Evolutionary conservation across 2,113 vertebrate genomes (phyloP).

Genomic region (Zapornia atra): DNA sequence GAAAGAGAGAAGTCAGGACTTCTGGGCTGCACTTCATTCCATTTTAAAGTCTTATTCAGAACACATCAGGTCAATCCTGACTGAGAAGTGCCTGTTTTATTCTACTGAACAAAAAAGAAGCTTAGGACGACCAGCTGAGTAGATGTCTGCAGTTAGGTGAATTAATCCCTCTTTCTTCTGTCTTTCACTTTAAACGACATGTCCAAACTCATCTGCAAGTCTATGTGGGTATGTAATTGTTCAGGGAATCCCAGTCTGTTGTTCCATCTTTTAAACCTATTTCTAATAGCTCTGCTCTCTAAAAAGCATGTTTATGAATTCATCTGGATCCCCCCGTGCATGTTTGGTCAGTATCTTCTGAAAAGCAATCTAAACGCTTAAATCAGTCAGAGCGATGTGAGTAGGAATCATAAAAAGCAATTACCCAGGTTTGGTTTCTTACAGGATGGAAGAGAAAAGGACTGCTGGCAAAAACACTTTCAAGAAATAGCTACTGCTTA

Average conservation of each 20-base stretch:
- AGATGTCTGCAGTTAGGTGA: neutral
- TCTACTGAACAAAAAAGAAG: neutral
- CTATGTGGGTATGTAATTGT: neutral
- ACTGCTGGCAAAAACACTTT: neutral
- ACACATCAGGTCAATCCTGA: neutral
- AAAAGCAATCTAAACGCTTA: neutral
- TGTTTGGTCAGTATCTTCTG: neutral
- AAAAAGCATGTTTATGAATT: neutral
- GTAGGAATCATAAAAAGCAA: neutral
- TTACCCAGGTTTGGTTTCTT: neutral
- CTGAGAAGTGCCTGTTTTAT: neutral
- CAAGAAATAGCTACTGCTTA: neutral
- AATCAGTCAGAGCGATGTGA: neutral
- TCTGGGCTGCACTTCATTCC: neutral
- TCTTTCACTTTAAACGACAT: neutral
- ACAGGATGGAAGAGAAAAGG: neutral
- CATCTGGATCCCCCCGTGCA: rapidly evolving
- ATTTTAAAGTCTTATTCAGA: neutral
- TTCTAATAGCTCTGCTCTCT: neutral
- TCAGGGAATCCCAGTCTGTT: neutral
- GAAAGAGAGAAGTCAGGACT: neutral
- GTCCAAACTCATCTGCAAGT: neutral
- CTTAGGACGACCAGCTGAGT: neutral
- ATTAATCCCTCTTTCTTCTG: neutral
- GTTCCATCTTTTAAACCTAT: neutral